Evolutionary conservation across 2,113 vertebrate species (phyloP).

Genomic region (Sylvietta virens): DNA sequence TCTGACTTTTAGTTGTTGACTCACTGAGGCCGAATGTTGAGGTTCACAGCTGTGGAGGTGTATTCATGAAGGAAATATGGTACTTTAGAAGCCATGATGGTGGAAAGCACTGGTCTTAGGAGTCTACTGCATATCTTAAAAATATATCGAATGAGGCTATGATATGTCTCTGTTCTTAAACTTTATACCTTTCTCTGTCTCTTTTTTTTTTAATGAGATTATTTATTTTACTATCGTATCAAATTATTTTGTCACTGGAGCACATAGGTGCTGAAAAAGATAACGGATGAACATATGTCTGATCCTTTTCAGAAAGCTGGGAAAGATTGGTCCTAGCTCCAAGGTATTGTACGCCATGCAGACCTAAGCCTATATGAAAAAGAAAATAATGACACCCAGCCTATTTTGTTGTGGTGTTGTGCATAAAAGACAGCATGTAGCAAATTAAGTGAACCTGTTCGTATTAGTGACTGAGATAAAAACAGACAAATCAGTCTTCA

Average conservation of each 20-base stretch:
- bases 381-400: not conserved
- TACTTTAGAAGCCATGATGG: not conserved
- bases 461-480: not conserved
- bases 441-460: not conserved
- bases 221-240: not conserved
- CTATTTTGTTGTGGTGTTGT: not conserved
- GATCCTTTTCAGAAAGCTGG: not conserved
- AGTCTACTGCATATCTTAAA: not conserved
- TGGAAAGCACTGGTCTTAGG: not conserved
- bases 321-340: not conserved
- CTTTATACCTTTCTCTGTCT: not conserved
- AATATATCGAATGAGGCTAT: not conserved
- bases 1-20: not conserved
- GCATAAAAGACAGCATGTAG: not conserved
- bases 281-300: not conserved
- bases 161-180: not conserved
- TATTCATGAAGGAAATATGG: fast-evolving
- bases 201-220: fast-evolving
- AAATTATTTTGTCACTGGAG: not conserved
- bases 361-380: not conserved
- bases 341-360: not conserved
- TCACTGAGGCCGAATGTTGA: not conserved
- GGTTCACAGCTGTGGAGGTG: not conserved
- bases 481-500: not conserved
- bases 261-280: not conserved